phyloP scores from a whole-genome alignment of 2,888 invertebrate genomes.

The Hedychridium roseum region DNA sequence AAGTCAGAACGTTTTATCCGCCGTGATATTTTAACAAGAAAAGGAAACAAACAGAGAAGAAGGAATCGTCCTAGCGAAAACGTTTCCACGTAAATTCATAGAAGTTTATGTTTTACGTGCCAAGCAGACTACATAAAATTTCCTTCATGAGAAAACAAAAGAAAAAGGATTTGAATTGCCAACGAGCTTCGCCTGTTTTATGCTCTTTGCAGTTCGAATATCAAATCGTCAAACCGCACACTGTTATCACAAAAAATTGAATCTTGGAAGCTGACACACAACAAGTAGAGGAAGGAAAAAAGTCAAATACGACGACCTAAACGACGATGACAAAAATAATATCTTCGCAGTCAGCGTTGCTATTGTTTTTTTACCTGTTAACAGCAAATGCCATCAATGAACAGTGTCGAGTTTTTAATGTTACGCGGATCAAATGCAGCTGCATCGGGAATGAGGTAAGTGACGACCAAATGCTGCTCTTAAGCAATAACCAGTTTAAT shows the following conservation, averaged over 20 bases:
- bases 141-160: too few relatives aligned
- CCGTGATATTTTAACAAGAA: too few relatives aligned
- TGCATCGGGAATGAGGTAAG: slow-evolving; percentile 44
- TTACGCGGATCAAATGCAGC: slow-evolving; percentile 29
- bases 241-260: not conserved
- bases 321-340: not conserved
- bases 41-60: too few relatives aligned
- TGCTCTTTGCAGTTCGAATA: not conserved
- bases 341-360: not conserved
- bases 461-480: not conserved
- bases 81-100: too few relatives aligned
- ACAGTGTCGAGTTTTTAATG: slow-evolving; percentile 34
- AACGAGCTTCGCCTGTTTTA: too few relatives aligned
- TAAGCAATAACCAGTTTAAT: not conserved
- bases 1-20: not conserved
- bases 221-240: not conserved
- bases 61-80: too few relatives aligned
- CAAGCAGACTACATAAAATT: not conserved
- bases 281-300: slow-evolving; percentile 3
- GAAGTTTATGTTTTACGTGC: not conserved
- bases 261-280: not conserved
- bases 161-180: too few relatives aligned
- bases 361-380: too few relatives aligned
- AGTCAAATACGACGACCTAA: slow-evolving; percentile 1
- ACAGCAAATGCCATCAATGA: slow-evolving; percentile 28